Conservation (phyloP, 1,140 invertebrate species). For the Nasonia longicornis region DNA sequence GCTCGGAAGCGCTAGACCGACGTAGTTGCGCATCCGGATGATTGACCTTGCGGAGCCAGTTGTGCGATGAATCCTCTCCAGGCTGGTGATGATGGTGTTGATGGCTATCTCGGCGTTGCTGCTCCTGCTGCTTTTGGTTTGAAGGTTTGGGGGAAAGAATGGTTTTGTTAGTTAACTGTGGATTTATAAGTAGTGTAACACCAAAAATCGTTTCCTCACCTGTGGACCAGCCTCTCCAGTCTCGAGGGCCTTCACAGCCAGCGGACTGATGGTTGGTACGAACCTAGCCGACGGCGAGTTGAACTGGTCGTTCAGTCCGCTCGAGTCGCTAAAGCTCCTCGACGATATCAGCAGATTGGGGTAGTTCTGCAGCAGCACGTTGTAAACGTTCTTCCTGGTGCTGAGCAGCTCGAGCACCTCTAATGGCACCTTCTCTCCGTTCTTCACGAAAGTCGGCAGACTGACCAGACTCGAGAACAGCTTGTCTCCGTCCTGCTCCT, state of each 20-base stretch:
- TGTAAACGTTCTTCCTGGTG: conserved; percentile 77
- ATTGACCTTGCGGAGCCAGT: conserved; percentile 68
- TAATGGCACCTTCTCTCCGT: conserved; percentile 80
- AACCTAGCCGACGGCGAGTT: conserved; percentile 54
- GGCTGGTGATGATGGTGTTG: neutral
- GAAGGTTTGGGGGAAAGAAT: too few species aligned
- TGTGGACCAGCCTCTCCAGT: neutral
- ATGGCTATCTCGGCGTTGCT: conserved; percentile 47
- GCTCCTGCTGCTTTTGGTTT: conserved; percentile 49
- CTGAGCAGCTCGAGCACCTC: conserved; percentile 82
- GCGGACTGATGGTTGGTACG: conserved; percentile 48
- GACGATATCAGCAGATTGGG: conserved; percentile 78
- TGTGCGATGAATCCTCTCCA: conserved; percentile 47
- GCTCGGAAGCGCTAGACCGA: conserved; percentile 63
- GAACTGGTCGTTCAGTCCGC: conserved; percentile 62
- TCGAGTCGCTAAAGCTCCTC: conserved; percentile 79
- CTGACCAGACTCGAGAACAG: conserved; percentile 83
- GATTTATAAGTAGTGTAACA: conserved; percentile 33
- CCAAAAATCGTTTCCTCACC: conserved; percentile 54
- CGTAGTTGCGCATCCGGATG: conserved; percentile 60
- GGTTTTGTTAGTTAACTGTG: too few species aligned
- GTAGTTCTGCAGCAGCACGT: conserved; percentile 80
- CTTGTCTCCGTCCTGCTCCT: conserved; percentile 62
- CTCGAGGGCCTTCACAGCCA: conserved; percentile 50
- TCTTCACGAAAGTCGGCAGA: conserved; percentile 84